Percentiles rank a stretch among this genome's conserved stretches.
Evolutionary conservation across 2,888 invertebrate genomes (phyloP).

Genomic region (Scaptomyza polygonia): DNA sequence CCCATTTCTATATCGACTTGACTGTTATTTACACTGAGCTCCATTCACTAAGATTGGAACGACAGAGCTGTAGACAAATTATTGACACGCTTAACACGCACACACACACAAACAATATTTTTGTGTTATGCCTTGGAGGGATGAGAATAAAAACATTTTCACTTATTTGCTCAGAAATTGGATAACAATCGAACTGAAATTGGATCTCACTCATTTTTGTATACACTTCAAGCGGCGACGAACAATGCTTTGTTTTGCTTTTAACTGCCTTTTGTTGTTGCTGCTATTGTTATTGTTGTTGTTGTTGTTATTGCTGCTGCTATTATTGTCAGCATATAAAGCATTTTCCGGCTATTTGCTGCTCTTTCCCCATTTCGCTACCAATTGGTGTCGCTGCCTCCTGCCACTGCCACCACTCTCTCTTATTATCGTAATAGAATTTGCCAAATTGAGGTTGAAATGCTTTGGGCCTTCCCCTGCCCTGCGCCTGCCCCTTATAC

Average conservation of each 20-base stretch:
- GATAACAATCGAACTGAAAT: slow-evolving; percentile 84
- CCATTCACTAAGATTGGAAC: slow-evolving; percentile 11
- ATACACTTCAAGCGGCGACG: slow-evolving; percentile 55
- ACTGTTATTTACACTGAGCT: slow-evolving; percentile 57
- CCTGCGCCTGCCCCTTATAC: background rate
- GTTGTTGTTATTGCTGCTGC: slow-evolving; percentile 21
- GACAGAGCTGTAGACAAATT: slow-evolving; percentile 65
- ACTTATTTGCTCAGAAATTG: slow-evolving; percentile 82
- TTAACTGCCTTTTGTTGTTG: slow-evolving; percentile 62
- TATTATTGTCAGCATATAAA: slow-evolving; percentile 64
- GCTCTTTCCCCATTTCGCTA: slow-evolving; percentile 20
- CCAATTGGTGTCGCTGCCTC: slow-evolving; percentile 44
- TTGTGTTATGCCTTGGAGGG: slow-evolving; percentile 59
- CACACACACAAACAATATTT: slow-evolving; percentile 23
- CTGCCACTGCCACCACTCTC: slow-evolving; percentile 46
- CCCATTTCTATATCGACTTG: slow-evolving; percentile 53
- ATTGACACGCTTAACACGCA: slow-evolving; percentile 67
- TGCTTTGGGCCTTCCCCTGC: slow-evolving; percentile 56
- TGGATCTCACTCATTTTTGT: slow-evolving; percentile 83
- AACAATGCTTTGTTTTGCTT: slow-evolving; percentile 73
- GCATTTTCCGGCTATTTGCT: slow-evolving; percentile 77
- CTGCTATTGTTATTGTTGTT: slow-evolving; percentile 21
- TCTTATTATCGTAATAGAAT: slow-evolving; percentile 82
- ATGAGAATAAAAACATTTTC: slow-evolving; percentile 81
- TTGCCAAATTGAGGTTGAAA: slow-evolving; percentile 84